Base-by-base conservation (phyloP, 53 echinoderm and acorn worm genomes). In the Henricia sp. region DNA sequence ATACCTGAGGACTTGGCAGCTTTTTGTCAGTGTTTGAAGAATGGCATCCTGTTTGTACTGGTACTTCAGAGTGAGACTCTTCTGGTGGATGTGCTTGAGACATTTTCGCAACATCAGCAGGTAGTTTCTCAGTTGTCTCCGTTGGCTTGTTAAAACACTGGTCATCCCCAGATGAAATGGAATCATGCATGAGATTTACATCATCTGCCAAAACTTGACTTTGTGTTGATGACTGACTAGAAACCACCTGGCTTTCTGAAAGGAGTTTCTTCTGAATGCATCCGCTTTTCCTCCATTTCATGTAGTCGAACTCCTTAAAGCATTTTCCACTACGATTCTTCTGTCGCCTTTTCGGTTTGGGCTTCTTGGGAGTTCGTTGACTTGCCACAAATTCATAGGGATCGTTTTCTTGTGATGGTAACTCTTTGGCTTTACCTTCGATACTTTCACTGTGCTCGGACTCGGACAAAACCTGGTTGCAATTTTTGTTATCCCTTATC, bases 321-420 rank as follows among this genome's bases (percentile, higher is more conserved):
- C 50, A 23, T 19, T 83, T 70, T 2, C 83, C 83, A 20, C 68
- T 83, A 30, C 68, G 52, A 36, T 95, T 90, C 59, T 43, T 85
- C 66, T 84, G 76, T 26, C 84, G 68, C 30, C 43, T 55, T 51
- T 80, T 93, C 53, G 38, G 73, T 54, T 85, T 88, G 23, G 74
- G 82, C 84, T 96, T 96, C 78, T 84, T 89, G 24, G 94, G 94
- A 1, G 97, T 96, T 33, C 92, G 84, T 64, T 96, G 97, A 66
- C 97, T 96, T 5, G 94, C 58, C 28, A 96, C 86, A 44, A 96
- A 96, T 63, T 96, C 97, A 68, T 96, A 96, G 4, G 97, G 97
- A 62, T 96, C 95, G 21, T 37, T 52, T 34, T 65, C 68, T 11
- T 17, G n/a, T n/a, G n/a, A n/a, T n/a, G n/a, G n/a, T n/a, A n/a